Percentiles rank a stretch among this genome's conserved stretches.
These are phyloP conservation scores for Pseudopipra pipra DNA, from an alignment of 2,113 vertebrate genomes.

Conservation along the genomic window DNA sequence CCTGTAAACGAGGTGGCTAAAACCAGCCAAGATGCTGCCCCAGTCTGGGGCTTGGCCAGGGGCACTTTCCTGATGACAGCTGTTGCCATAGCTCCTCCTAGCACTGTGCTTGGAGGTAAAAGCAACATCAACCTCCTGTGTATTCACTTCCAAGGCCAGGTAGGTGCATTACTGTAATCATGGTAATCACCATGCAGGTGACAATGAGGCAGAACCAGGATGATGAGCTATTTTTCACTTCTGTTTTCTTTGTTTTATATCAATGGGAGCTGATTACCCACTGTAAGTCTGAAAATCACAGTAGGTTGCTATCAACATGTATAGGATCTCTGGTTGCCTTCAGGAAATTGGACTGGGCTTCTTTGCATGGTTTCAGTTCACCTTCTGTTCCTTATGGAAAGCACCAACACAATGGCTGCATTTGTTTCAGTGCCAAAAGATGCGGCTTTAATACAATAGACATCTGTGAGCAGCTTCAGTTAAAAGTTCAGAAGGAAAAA, in stretches of 20 bases:
- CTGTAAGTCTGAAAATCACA: neutral
- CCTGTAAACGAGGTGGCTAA: neutral
- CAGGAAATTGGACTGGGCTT: neutral
- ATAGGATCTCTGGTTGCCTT: neutral
- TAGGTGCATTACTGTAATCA: rapidly evolving
- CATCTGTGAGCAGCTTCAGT: neutral
- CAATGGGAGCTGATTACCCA: neutral
- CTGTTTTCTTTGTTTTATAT: neutral
- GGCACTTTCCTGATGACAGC: neutral
- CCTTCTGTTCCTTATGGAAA: neutral
- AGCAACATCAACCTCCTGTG: neutral
- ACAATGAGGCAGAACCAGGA: neutral
- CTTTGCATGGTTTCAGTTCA: neutral
- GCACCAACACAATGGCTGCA: neutral
- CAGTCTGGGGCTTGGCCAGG: neutral
- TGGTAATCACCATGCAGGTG: neutral
- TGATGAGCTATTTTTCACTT: neutral
- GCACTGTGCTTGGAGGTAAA: neutral
- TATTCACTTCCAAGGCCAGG: neutral
- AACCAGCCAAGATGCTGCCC: neutral
- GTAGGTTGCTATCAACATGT: neutral
- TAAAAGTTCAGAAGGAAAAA: neutral
- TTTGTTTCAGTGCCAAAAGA: neutral
- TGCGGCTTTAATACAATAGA: neutral
- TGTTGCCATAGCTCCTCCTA: neutral